Conservation (phyloP, 2,888 invertebrate genomes). For the Mimachlamys varia region DNA sequence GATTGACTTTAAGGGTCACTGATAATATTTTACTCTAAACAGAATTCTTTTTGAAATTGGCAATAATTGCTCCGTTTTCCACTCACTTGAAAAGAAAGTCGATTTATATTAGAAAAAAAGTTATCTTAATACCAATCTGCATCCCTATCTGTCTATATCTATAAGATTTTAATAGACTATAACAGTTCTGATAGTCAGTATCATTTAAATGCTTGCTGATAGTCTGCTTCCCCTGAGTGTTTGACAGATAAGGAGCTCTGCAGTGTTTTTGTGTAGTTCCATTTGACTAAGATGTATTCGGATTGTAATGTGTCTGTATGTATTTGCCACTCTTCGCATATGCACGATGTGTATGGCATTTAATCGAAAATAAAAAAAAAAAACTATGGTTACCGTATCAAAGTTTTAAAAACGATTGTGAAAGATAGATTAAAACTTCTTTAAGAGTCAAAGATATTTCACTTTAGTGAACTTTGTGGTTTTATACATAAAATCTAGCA, state of each 20-base stretch:
- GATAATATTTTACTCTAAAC: background rate
- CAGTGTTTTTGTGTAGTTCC: background rate
- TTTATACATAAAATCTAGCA: too few relatives aligned
- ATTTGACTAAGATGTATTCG: background rate
- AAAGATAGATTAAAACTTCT: too few relatives aligned
- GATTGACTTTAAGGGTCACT: background rate
- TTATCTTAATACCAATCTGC: conserved; percentile 17
- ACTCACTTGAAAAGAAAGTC: conserved; percentile 19
- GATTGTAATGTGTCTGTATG: background rate
- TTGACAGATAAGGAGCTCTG: background rate
- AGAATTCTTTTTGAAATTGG: background rate
- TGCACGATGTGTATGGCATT: background rate
- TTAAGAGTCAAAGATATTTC: too few relatives aligned
- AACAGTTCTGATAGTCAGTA: conserved; percentile 1
- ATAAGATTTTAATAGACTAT: background rate
- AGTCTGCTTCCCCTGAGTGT: conserved; percentile 1
- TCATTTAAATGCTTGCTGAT: conserved; percentile 5
- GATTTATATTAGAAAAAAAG: background rate
- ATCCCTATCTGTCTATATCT: background rate
- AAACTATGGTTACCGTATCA: too few relatives aligned
- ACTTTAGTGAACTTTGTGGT: too few relatives aligned
- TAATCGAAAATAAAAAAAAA: too few relatives aligned
- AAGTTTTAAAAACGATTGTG: too few relatives aligned
- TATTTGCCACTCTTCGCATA: background rate
- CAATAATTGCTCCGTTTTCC: background rate